Conservation (phyloP, 2,888 invertebrate species). For the Sesia apiformis region DNA sequence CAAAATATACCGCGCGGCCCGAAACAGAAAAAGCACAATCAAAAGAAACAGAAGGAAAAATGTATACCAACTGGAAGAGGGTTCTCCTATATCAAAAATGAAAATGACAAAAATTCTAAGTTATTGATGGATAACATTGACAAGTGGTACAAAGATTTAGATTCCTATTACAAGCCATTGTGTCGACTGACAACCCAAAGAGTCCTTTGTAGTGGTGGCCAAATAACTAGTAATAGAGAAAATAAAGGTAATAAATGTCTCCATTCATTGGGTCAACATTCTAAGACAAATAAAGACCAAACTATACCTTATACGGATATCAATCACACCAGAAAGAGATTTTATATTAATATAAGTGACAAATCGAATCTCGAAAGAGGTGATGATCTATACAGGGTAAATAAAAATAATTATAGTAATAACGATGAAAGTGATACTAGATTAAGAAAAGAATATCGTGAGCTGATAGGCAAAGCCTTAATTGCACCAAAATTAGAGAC, state of each 20-base stretch:
- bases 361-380: neutral
- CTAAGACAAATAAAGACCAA: no score
- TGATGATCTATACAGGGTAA: slow-evolving; percentile 9
- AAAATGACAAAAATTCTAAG: neutral
- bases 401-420: slow-evolving; percentile 9
- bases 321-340: no score
- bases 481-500: slow-evolving; percentile 22
- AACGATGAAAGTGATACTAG: slow-evolving; percentile 26
- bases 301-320: no score
- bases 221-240: no score
- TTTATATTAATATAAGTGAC: neutral
- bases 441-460: slow-evolving; percentile 27
- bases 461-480: slow-evolving; percentile 28
- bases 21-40: neutral
- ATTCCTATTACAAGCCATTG: neutral
- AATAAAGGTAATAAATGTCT: no score
- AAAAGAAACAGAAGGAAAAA: neutral
- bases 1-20: slow-evolving; percentile 5
- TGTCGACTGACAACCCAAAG: neutral
- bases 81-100: neutral
- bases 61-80: neutral
- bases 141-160: slow-evolving; percentile 16
- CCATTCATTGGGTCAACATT: no score
- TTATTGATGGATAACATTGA: slow-evolving; percentile 14
- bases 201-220: no score